phyloP scores from a whole-genome alignment of 2,113 vertebrate species.

The Saccopteryx bilineata region DNA sequence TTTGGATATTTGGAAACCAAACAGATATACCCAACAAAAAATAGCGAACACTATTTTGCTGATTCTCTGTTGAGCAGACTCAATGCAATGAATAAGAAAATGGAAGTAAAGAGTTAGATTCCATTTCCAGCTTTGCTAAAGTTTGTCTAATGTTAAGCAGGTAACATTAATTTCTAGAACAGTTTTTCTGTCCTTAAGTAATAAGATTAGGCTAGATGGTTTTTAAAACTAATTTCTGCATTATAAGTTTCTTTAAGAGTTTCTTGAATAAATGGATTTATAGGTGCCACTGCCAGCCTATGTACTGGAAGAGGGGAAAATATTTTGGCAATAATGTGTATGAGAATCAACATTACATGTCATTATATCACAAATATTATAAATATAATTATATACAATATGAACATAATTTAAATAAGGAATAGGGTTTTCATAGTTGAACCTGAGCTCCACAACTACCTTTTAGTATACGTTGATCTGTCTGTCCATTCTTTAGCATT shows the following conservation, averaged over 20 bases:
- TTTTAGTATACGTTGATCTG: background rate
- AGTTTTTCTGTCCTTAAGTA: background rate
- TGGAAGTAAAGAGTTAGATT: background rate
- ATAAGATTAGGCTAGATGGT: background rate
- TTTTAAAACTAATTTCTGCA: constrained; percentile 32
- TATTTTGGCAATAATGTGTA: background rate
- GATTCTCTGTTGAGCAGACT: background rate
- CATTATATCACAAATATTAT: constrained; percentile 39
- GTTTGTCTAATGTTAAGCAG: background rate
- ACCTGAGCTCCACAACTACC: background rate
- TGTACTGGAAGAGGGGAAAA: background rate
- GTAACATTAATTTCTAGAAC: constrained; percentile 3
- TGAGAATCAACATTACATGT: background rate
- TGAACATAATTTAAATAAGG: background rate
- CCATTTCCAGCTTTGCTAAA: background rate
- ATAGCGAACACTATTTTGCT: background rate
- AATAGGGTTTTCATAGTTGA: background rate
- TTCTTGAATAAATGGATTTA: constrained; percentile 49
- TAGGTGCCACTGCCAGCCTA: background rate
- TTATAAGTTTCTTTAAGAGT: background rate
- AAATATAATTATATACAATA: background rate
- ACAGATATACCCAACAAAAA: background rate
- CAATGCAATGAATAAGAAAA: background rate
- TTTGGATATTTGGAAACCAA: background rate
- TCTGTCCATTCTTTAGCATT: constrained; percentile 28